Evolutionary conservation across 2,888 invertebrate genomes (phyloP).

Genomic region (Pecten maximus): DNA sequence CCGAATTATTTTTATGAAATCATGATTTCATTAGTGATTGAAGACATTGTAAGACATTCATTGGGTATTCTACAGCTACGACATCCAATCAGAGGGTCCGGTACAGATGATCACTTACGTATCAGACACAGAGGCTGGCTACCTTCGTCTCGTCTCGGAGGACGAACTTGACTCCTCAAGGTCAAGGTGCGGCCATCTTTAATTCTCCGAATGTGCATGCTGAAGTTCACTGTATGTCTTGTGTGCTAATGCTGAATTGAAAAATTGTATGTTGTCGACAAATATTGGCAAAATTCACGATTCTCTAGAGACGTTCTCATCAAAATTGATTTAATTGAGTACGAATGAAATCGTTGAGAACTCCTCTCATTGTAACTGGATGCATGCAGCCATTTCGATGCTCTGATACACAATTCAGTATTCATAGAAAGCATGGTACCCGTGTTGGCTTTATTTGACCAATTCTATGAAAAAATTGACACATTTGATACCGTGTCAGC

Average conservation of each 20-base stretch:
- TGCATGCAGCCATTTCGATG: not conserved
- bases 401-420: not conserved
- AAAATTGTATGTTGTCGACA: not conserved
- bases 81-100: slow-evolving; percentile 75
- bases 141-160: slow-evolving; percentile 71
- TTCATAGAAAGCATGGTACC: not conserved
- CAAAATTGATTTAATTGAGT: not conserved
- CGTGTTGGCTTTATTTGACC: not conserved
- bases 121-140: slow-evolving; percentile 74
- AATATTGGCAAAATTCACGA: not conserved
- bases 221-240: not conserved
- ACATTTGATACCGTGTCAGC: not conserved
- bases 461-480: not conserved
- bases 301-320: not conserved
- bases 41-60: not conserved
- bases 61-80: slow-evolving; percentile 66
- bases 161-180: slow-evolving; percentile 64
- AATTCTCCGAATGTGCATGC: not conserved
- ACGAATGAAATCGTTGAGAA: not conserved
- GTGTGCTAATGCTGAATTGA: not conserved
- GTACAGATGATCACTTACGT: slow-evolving; percentile 79
- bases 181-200: slow-evolving; percentile 44
- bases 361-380: not conserved
- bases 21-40: not conserved
- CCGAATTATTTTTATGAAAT: not conserved